Base-by-base conservation (phyloP, 1,140 invertebrate species). In the Drosophila athabasca region DNA sequence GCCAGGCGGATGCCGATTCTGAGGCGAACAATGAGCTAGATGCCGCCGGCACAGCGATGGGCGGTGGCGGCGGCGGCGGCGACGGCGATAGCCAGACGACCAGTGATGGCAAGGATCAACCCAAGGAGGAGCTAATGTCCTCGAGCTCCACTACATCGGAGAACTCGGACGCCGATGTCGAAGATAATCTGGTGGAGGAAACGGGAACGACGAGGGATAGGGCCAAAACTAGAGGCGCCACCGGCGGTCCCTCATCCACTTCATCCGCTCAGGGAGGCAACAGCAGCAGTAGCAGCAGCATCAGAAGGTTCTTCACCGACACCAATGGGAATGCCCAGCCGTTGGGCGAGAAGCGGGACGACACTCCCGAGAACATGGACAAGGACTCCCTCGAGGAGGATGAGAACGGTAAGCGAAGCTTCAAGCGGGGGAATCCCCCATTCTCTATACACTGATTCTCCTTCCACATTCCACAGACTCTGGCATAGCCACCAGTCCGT, bases 91-190 rank as follows among this genome's bases (percentile, higher is more conserved):
- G 51, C 15, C 50, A 62, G 64, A 3, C 15, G 17, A 31, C 39
- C 15, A 52, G 22, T 4, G 54, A 67, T 29, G 52, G 29, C 1
- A 35, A 58, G 9, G 76, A 59, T 19, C 73, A 64, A 22, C 53
- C 51, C 75, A 82, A 52, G 58, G 82, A 76, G 6, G 66, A 87
- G 17, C 72, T 68, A 5, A 49, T 66, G 2, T 81, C 90, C n/a
- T 79, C 80, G 1, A 88, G 72, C 31, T 48, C 39, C 7, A 79
- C 72, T 1, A 94, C 94, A 2, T 94, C 93, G 0, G 94, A 94
- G 79, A 93, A 94, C 59, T 96, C 95, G 7, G 96, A 96, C 88
- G 95, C 96, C 0, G 96, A 97, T 83, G 93, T 96, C 0, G 96
- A 97, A 91, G 96, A 97, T 77, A 96, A 97, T 82, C 91, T 94